Conservation (phyloP, 2,888 invertebrate genomes). For the Cryptus armator region DNA sequence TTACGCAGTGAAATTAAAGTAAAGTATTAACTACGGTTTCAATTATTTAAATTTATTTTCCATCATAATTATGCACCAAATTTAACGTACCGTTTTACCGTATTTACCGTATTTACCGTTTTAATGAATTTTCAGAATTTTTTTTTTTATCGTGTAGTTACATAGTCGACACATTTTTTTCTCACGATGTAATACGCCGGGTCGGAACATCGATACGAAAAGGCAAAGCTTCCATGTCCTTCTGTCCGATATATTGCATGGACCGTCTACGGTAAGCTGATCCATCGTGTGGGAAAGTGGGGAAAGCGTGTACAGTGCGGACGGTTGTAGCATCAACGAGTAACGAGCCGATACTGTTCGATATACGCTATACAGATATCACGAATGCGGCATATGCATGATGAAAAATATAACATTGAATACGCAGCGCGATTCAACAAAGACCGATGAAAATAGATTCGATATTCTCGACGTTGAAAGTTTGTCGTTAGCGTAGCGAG, state of each 20-base stretch:
- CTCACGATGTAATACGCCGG: neutral
- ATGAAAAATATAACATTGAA: neutral
- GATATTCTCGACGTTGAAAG: neutral
- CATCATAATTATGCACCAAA: too few species aligned
- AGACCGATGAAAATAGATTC: neutral
- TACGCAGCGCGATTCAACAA: neutral
- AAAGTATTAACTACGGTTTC: too few species aligned
- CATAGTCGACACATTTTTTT: too few species aligned
- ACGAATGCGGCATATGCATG: neutral
- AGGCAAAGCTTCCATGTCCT: neutral
- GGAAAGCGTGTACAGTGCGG: neutral
- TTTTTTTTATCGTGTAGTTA: too few species aligned
- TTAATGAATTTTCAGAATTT: too few species aligned
- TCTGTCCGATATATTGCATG: neutral
- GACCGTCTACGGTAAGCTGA: slow-evolving; percentile 1
- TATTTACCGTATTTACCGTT: too few species aligned
- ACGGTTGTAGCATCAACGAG: neutral
- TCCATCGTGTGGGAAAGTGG: neutral
- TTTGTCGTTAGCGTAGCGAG: neutral
- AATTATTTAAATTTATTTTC: too few species aligned
- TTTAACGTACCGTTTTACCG: too few species aligned
- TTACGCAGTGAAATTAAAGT: too few species aligned
- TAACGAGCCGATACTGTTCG: neutral
- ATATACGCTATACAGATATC: neutral
- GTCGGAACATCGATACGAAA: neutral